Conservation (phyloP, 1,140 invertebrate species). For the Coenobita brevimanus region DNA sequence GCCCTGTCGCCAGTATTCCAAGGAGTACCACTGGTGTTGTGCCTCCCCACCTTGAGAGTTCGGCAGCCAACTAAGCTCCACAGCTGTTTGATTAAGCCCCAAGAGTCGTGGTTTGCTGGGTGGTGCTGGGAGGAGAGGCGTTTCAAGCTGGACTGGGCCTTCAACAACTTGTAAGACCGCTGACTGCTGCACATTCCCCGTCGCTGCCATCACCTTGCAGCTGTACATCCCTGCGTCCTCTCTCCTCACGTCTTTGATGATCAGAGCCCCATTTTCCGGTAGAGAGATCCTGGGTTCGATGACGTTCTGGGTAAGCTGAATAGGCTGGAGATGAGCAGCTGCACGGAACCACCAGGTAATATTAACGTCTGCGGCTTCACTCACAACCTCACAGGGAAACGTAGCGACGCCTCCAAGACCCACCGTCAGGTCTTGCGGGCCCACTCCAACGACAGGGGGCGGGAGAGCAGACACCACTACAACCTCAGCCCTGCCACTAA, state of each 20-base stretch:
- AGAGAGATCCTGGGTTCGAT: conserved; percentile 12
- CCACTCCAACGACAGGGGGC: conserved; percentile 35
- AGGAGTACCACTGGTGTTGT: conserved; percentile 35
- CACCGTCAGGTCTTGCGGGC: conserved; percentile 25
- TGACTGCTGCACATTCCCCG: conserved; percentile 19
- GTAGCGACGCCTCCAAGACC: conserved; percentile 14
- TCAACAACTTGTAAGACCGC: conserved; percentile 13
- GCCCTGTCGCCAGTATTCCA: conserved; percentile 41
- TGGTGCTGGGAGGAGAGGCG: conserved; percentile 18
- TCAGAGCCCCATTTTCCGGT: conserved; percentile 42
- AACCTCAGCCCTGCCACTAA: conserved; percentile 30
- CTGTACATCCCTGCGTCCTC: conserved; percentile 34
- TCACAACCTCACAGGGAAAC: conserved; percentile 46
- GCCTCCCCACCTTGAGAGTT: conserved; percentile 30
- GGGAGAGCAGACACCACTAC: conserved; percentile 15
- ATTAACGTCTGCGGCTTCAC: conserved; percentile 21
- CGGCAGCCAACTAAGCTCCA: conserved; percentile 40
- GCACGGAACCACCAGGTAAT: conserved; percentile 33
- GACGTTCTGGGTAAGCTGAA: neutral
- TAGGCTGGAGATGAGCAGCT: neutral
- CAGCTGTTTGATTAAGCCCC: conserved; percentile 23
- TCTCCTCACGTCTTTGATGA: conserved; percentile 26
- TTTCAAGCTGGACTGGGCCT: neutral
- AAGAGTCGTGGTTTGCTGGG: conserved; percentile 30
- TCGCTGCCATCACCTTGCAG: conserved; percentile 18